Conservation (phyloP, 2,113 vertebrate genomes). For the Ellobius talpinus region DNA sequence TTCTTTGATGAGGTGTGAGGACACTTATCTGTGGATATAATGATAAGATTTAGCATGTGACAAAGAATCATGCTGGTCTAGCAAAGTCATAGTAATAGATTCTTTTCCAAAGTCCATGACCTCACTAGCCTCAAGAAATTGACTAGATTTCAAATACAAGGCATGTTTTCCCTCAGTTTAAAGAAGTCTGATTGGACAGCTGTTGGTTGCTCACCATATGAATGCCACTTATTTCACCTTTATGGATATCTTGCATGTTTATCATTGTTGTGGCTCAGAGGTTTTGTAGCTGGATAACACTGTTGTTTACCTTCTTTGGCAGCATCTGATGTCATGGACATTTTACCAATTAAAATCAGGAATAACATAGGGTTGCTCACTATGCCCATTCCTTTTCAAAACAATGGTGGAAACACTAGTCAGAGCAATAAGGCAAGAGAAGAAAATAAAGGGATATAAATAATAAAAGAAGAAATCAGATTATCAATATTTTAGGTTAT, state of each 20-base stretch:
- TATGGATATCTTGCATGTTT: too few relatives aligned
- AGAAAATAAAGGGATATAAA: not conserved
- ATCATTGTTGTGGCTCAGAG: too few relatives aligned
- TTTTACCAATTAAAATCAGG: not conserved
- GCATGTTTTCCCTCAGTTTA: not conserved
- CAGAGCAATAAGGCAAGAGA: not conserved
- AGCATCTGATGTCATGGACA: not conserved
- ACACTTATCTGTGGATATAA: too few relatives aligned
- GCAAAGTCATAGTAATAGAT: too few relatives aligned
- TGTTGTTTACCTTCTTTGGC: not conserved
- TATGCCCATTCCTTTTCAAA: not conserved
- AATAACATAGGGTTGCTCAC: not conserved
- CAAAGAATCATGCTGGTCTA: too few relatives aligned
- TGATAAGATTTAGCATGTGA: too few relatives aligned
- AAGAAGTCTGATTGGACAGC: not conserved
- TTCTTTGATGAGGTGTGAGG: too few relatives aligned
- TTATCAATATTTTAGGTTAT: too few relatives aligned
- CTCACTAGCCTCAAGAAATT: not conserved
- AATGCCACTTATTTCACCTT: not conserved
- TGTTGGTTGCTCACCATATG: not conserved
- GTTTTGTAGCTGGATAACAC: not conserved
- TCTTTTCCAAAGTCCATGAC: too few relatives aligned
- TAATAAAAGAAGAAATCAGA: too few relatives aligned
- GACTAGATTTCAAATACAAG: not conserved
- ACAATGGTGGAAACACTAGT: not conserved